Percentiles rank a stretch among this genome's conserved stretches.
These are phyloP conservation scores for Rachycentron canadum DNA, from an alignment of 2,797 vertebrate genomes.

Conservation along the genomic window DNA sequence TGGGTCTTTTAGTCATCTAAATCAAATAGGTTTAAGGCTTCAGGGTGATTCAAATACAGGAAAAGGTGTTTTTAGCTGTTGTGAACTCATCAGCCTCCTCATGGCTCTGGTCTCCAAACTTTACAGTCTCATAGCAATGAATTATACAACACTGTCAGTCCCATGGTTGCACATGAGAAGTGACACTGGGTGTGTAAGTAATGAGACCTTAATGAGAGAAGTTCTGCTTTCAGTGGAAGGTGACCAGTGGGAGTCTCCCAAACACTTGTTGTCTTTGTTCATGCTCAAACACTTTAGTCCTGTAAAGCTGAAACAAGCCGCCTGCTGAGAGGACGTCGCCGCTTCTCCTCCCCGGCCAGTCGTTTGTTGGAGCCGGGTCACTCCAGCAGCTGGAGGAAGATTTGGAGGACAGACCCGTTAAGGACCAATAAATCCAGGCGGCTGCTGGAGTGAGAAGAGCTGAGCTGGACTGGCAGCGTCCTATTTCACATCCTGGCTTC, in stretches of 20 bases:
- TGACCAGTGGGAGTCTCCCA: conserved; percentile 29
- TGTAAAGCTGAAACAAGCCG: conserved; percentile 21
- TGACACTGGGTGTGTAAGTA: background rate
- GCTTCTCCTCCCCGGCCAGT: conserved; percentile 24
- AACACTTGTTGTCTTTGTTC: background rate
- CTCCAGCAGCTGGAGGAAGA: conserved; percentile 13
- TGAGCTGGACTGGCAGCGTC: conserved; percentile 58
- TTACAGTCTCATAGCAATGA: background rate
- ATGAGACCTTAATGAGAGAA: background rate
- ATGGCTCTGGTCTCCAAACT: background rate
- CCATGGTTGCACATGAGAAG: background rate
- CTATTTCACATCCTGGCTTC: conserved; percentile 61
- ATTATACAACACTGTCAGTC: background rate
- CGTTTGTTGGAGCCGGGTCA: conserved; percentile 23
- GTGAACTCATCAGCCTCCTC: background rate
- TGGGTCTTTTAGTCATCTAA: background rate
- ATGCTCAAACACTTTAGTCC: background rate
- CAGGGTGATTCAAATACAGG: background rate
- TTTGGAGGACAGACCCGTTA: conserved; percentile 22
- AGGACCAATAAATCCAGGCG: conserved; percentile 45
- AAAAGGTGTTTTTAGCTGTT: background rate
- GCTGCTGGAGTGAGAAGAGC: conserved; percentile 37
- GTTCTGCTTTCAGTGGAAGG: conserved; percentile 32
- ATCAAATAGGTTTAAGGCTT: background rate
- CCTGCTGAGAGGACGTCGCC: conserved; percentile 27